phyloP scores from a whole-genome alignment of 1,140 invertebrate species.

The Vanessa tameamea region DNA sequence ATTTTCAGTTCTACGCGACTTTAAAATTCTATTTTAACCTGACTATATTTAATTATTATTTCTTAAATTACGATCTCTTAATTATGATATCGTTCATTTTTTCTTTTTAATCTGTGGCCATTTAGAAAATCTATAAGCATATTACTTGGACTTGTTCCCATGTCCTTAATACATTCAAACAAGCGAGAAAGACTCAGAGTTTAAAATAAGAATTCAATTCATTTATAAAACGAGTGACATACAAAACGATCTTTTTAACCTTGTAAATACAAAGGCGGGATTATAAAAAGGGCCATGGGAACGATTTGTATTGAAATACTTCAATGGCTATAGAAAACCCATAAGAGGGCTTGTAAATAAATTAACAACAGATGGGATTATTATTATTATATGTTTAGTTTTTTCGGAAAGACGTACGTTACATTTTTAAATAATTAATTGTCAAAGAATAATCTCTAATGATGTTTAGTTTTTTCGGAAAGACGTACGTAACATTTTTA shows the following conservation, averaged over 20 bases:
- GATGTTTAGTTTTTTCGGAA: not conserved
- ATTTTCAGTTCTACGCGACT: no score
- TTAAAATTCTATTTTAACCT: no score
- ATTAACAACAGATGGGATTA: not conserved
- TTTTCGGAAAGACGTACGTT: no score
- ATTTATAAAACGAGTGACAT: not conserved
- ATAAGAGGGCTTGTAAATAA: not conserved
- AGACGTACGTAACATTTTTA: no score
- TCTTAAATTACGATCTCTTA: no score
- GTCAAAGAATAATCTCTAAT: no score
- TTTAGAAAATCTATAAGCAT: no score
- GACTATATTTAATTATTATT: no score
- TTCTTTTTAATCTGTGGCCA: no score
- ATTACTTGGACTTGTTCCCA: no score
- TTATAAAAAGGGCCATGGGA: constrained; percentile 6
- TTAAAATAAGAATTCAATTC: not conserved
- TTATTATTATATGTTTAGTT: not conserved
- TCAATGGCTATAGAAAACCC: constrained; percentile 14
- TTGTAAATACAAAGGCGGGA: constrained; percentile 10
- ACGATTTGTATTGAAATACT: constrained; percentile 14
- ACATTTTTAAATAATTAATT: no score
- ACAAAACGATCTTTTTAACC: constrained; percentile 1
- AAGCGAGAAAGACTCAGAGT: not conserved
- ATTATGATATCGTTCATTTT: no score
- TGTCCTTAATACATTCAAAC: not conserved